Evolutionary conservation across 2,888 invertebrate genomes (phyloP), one percentile per base, ranked within the genome.

Genomic region (Aspidapion aeneum): DNA sequence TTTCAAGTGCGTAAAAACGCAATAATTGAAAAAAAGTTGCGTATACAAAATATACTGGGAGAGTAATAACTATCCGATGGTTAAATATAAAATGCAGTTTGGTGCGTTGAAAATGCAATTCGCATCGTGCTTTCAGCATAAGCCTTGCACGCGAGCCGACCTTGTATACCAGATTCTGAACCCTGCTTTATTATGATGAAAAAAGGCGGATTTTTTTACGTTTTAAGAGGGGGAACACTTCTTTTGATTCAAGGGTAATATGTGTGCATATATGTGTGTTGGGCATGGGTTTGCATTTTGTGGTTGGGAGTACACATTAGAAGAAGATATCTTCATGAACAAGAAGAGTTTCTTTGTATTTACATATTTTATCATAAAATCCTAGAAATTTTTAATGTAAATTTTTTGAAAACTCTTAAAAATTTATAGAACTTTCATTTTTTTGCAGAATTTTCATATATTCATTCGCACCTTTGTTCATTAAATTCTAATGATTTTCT

Each of bases 71-170:
- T 52, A 19, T 52, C 3, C 35, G 52, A 52, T 52, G 52, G 52
- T 52, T 18, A 52, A 52, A 52, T 52, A 19, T 19, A 52, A 35
- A 35, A 35, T 35, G 35, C 35, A 35, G 35, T 35, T 35, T 7
- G 3, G 52, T 52, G 67, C 67, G 64, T 55, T 67, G 67, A 63
- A n/a, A n/a, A 65, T 67, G 63, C 65, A 67, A 64, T 62, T 67
- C 64, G 67, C 67, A 67, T 64, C 64, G 61, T 60, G 65, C 65
- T 12, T 35, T n/a, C 3, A 35, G 35, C 5, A 7, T 35, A 7
- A 7, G 35, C 35, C 35, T 59, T 65, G 65, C 67, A 65, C 7
- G 65, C 67, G 63, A 61, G 67, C 51, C 65, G 65, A 65, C 67
- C 67, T 67, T 67, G 67, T 65, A 57, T 67, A 35, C 52, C 7